Conservation (phyloP, 2,113 vertebrate genomes). For the Dromaius novaehollandiae region DNA sequence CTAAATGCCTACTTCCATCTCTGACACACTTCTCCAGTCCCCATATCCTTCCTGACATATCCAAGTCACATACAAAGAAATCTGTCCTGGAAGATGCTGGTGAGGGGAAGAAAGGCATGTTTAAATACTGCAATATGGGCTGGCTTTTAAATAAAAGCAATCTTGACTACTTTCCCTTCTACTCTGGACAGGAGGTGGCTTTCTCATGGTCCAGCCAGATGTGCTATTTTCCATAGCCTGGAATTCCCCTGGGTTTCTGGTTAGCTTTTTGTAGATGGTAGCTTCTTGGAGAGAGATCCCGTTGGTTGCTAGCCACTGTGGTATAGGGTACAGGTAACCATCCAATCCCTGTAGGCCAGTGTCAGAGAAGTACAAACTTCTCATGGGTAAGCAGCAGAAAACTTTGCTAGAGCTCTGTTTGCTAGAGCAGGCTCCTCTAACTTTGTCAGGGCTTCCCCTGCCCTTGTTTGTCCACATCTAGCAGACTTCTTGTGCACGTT, state of each 20-base stretch:
- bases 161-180: neutral
- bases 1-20: neutral
- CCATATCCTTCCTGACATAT: neutral
- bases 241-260: neutral
- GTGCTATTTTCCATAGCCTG: neutral
- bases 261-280: neutral
- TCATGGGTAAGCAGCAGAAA: neutral
- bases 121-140: neutral
- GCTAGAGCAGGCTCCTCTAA: neutral
- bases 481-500: neutral
- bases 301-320: accelerated
- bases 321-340: neutral
- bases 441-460: neutral
- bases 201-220: neutral
- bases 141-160: neutral
- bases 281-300: neutral
- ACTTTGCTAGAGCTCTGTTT: neutral
- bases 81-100: neutral
- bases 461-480: neutral
- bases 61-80: neutral
- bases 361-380: neutral
- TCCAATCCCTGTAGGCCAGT: neutral
- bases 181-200: neutral
- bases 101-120: neutral
- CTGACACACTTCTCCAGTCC: neutral